Evolutionary conservation across 2,113 vertebrate genomes (phyloP), one percentile per base, ranked within the genome.

Genomic region (Alethe diademata): DNA sequence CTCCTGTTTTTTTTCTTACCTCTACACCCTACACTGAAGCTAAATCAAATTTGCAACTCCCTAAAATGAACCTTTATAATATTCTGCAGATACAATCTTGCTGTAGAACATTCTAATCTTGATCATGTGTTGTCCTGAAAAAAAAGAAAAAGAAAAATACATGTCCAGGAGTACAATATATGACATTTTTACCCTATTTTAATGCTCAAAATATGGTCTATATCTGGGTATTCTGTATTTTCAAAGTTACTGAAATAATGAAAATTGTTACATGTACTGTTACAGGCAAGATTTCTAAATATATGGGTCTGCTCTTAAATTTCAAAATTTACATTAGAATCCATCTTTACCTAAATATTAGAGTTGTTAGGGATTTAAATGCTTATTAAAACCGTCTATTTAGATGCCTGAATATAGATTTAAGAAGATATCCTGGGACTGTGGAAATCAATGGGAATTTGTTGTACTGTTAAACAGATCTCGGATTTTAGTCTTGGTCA

Each of bases 251-350:
- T 65, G 47, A 69, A 67, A 50, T 7, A 45, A 42, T 22, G 11
- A 65, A 79, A 90, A 86, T 14, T 3, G 47, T 36, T 19, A 42
- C 3, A 18, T 9, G 2, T 29, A 38, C 0, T 1, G 50, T 71
- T 78, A 50, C 20, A 73, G 13, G 11, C 8, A 69, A 91, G 17
- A 45, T 36, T 89, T 80, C 23, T 57, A 60, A 74, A 83, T 64
- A n/a, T 17, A 36, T 11, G 0, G 5, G 7, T 51, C 24, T 2
- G 0, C 29, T 20, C 15, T 50, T 57, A 61, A 54, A 45, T 56
- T 50, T 70, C 13, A 57, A 48, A 82, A 14, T 80, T 57, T 80
- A 16, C 8, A 15, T 38, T 15, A 64, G 20, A 11, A 53, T 35
- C 3, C 2, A 8, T 54, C 26, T 62, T 80, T 86, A 48, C 8